phyloP scores from a whole-genome alignment of 2,113 vertebrate genomes.

The Brachirus orientalis region DNA sequence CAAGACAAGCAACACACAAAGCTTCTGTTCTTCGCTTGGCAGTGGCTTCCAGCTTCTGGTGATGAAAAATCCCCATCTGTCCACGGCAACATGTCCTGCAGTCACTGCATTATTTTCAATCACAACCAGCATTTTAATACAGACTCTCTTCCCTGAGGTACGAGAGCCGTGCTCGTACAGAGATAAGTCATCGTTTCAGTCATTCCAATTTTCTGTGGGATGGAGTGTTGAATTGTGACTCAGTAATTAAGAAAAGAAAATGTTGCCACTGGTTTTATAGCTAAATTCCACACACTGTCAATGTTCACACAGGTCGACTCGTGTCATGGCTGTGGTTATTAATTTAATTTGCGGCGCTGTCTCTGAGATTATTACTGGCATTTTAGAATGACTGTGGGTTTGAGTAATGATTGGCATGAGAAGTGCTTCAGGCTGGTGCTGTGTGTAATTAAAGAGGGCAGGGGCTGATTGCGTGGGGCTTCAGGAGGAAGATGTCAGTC shows the following conservation, averaged over 20 bases:
- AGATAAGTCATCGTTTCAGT: slow-evolving; percentile 62
- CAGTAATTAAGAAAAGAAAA: slow-evolving; percentile 17
- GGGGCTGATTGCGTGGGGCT: slow-evolving; percentile 48
- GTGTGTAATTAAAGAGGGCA: slow-evolving; percentile 70
- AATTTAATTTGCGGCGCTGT: slow-evolving; percentile 55
- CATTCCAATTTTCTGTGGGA: slow-evolving; percentile 55
- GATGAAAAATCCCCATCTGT: slow-evolving; percentile 55
- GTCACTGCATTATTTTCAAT: slow-evolving; percentile 70
- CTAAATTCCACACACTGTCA: slow-evolving; percentile 48
- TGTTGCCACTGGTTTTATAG: slow-evolving; percentile 28
- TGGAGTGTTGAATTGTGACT: slow-evolving; percentile 49
- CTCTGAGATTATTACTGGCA: slow-evolving; percentile 56
- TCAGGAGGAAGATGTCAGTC: slow-evolving; percentile 37
- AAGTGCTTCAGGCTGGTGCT: slow-evolving; percentile 37
- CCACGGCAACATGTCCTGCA: slow-evolving; percentile 31
- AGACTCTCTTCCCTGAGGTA: slow-evolving; percentile 63
- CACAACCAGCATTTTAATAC: slow-evolving; percentile 63
- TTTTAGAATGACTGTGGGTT: slow-evolving; percentile 52
- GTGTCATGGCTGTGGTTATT: slow-evolving; percentile 52
- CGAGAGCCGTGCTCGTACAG: slow-evolving; percentile 44
- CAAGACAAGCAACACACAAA: slow-evolving; percentile 36
- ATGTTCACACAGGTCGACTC: slow-evolving; percentile 26
- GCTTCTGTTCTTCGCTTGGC: slow-evolving; percentile 16
- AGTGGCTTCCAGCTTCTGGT: slow-evolving; percentile 27
- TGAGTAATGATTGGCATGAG: slow-evolving; percentile 62